Evolutionary conservation across 2,797 vertebrate genomes (phyloP).

Genomic region (Cyprinodon diabolis): DNA sequence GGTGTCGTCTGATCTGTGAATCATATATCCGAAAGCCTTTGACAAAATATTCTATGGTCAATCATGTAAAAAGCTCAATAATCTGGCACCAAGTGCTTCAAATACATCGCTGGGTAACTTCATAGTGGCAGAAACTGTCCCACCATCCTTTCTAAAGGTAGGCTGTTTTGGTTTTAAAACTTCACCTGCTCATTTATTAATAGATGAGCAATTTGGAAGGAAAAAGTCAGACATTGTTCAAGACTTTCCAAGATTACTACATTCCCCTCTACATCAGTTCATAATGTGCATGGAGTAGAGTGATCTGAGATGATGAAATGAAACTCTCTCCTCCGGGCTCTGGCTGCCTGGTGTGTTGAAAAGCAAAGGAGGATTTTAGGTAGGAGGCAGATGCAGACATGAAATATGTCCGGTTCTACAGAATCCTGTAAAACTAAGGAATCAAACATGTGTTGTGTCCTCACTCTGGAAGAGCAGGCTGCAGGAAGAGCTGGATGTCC

Average conservation of each 20-base stretch:
- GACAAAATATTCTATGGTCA: no score
- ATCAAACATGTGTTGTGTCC: slow-evolving; percentile 53
- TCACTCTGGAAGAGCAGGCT: slow-evolving; percentile 38
- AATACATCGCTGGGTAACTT: no score
- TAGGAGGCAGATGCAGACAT: slow-evolving; percentile 57
- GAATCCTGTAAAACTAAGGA: slow-evolving; percentile 54
- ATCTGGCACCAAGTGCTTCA: no score
- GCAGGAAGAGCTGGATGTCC: slow-evolving; percentile 34
- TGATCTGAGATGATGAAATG: slow-evolving; percentile 66
- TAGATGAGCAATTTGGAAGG: not conserved
- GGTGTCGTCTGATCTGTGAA: no score
- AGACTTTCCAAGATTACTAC: not conserved
- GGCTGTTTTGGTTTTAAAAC: no score
- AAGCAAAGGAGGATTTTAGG: slow-evolving; percentile 65
- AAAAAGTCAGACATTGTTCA: not conserved
- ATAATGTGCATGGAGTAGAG: not conserved
- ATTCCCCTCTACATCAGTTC: slow-evolving; percentile 36
- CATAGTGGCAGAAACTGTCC: no score
- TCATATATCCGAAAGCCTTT: no score
- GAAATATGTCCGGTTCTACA: slow-evolving; percentile 55
- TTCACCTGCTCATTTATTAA: no score
- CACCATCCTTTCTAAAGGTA: no score
- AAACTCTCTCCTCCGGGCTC: slow-evolving; percentile 42
- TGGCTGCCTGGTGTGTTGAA: slow-evolving; percentile 45
- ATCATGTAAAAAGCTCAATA: no score